A percentile compares a stretch with the other conserved stretches of the same genome.
These are phyloP conservation scores for Agapetus fuscipes DNA, from an alignment of 2,888 invertebrate species.

Conservation along the genomic window DNA sequence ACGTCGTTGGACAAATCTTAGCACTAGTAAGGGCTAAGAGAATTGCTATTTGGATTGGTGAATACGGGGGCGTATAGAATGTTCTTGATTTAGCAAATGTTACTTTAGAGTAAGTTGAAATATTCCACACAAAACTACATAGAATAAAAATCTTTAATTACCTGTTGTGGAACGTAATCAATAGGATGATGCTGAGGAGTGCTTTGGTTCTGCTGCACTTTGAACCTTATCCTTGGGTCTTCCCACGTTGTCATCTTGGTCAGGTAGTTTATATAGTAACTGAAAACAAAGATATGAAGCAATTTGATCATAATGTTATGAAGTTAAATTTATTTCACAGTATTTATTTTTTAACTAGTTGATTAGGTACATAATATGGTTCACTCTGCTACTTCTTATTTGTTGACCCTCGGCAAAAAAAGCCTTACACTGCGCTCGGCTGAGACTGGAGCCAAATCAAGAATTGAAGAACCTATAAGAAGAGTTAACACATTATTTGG, in stretches of 20 bases:
- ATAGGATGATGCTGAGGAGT: slow-evolving; percentile 39
- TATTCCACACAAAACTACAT: slow-evolving; percentile 7
- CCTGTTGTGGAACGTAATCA: slow-evolving; percentile 56
- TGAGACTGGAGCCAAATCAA: no score
- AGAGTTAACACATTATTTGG: no score
- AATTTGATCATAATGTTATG: neutral
- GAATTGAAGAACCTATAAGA: no score
- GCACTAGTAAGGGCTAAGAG: no score
- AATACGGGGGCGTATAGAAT: no score
- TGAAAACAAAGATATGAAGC: slow-evolving; percentile 29
- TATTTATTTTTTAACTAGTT: no score
- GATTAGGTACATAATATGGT: no score
- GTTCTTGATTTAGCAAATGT: neutral
- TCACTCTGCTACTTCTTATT: no score
- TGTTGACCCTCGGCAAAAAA: no score
- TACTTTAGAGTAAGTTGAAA: neutral
- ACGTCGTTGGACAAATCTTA: no score
- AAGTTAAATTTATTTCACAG: neutral
- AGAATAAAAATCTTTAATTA: slow-evolving; percentile 26
- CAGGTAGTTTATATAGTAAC: slow-evolving; percentile 67
- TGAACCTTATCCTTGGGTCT: slow-evolving; percentile 57
- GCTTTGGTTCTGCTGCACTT: slow-evolving; percentile 33
- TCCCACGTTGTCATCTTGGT: slow-evolving; percentile 68
- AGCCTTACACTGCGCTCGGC: no score
- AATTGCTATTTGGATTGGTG: no score